Evolutionary conservation across 2,113 vertebrate species (phyloP), one percentile per base, ranked within the genome.

Genomic region (Lepus europaeus): DNA sequence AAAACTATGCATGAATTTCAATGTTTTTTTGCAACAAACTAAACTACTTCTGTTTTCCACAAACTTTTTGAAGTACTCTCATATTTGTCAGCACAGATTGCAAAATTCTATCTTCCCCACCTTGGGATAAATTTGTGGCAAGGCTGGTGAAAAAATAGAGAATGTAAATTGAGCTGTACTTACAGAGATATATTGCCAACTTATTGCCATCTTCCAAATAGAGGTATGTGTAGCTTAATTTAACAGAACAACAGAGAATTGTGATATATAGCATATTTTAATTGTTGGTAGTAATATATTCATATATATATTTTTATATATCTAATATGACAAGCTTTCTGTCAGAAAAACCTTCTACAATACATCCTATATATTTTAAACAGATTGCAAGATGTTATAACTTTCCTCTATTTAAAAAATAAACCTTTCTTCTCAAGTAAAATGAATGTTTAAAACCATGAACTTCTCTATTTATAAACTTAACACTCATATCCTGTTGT

Each of bases 391-490:
- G 2, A 0, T 64, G 63, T 77, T n/a, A 82, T 33, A 78, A 51
- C 22, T 69, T 83, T 93, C 91, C 64, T 72, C 11, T 78, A 33
- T 53, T 85, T 84, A 1, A 93, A 89, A 96, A 73, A n/a, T 56
- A 49, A 89, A 9, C 0, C 0, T 22, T 36, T 72, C 61, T 36
- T 53, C 27, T 9, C 14, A 89, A 93, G 77, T 84, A 64, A 92
- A 39, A 76, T 16, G 14, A 36, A 22, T 70, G 88, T 78, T 95
- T 85, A 25, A 69, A 92, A 81, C 19, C 25, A 87, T 20, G 22
- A 92, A 77, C 2, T 87, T 84, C 1, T 12, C 7, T 91, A 66
- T 56, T 78, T 92, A 64, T 12, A 74, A 51, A 11, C 51, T 94
- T 61, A 77, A 10, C 5, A 73, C 0, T 80, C 59, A 70, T 45